Percentiles rank a stretch among this genome's conserved stretches.
These are phyloP conservation scores for Temnothorax ravouxi DNA, from an alignment of 2,888 invertebrate genomes.

Conservation along the genomic window DNA sequence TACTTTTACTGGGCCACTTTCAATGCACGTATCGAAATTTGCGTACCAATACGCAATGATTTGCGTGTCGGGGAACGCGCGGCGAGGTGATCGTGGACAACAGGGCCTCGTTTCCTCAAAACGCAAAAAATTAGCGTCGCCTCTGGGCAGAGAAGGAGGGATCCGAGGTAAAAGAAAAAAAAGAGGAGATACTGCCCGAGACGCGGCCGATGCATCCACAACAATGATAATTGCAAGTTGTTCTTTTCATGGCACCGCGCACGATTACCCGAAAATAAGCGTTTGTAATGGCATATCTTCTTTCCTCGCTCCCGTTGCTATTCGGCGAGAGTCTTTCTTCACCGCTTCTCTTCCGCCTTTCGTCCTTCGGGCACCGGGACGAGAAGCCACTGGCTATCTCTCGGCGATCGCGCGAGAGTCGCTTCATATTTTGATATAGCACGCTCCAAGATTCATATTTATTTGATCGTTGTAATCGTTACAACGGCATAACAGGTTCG, in stretches of 20 bases:
- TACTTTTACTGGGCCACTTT: not conserved
- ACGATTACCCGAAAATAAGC: constrained; percentile 28
- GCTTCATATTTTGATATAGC: constrained; percentile 50
- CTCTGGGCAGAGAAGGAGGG: constrained; percentile 15
- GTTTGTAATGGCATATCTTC: constrained; percentile 19
- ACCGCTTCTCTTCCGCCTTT: constrained; percentile 39
- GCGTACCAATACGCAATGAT: constrained; percentile 15
- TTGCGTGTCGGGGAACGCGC: constrained; percentile 33
- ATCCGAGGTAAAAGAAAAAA: not conserved
- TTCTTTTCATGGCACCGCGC: constrained; percentile 32
- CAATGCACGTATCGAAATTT: constrained; percentile 7
- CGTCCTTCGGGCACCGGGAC: constrained; percentile 29
- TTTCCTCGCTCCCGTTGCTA: not conserved
- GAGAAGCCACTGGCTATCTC: constrained; percentile 33
- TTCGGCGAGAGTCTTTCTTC: constrained; percentile 24
- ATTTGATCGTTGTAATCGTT: not conserved
- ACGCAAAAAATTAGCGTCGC: constrained; percentile 44
- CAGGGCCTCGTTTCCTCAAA: constrained; percentile 42
- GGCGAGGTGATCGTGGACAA: constrained; percentile 29
- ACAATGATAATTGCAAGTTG: constrained; percentile 35
- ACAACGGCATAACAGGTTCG: not conserved
- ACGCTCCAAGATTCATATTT: constrained; percentile 37
- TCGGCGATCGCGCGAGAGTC: constrained; percentile 39
- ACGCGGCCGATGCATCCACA: constrained; percentile 13
- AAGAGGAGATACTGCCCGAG: not conserved